Percentiles rank a stretch among this genome's conserved stretches.
These are phyloP conservation scores for Echeneis naucrates DNA, from an alignment of 2,797 vertebrate species.

Conservation along the genomic window DNA sequence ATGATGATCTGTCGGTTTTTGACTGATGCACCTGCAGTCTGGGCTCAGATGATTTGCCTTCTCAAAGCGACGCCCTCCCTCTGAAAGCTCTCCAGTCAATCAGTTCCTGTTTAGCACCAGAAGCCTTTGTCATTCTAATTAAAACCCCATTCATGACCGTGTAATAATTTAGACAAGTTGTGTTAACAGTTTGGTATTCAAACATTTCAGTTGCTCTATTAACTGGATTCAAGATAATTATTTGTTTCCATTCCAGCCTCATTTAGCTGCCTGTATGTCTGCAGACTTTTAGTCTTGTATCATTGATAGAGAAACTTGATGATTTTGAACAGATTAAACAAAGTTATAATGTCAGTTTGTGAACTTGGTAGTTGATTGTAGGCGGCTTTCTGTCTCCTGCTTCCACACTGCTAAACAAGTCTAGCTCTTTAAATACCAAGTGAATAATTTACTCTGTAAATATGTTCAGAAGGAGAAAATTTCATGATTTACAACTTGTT, in stretches of 20 bases:
- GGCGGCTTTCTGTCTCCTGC: no score
- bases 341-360: no score
- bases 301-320: no score
- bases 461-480: not conserved
- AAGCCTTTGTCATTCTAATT: conserved; percentile 30
- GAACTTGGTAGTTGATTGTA: no score
- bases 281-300: no score
- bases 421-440: not conserved
- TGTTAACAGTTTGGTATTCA: not conserved
- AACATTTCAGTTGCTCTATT: no score
- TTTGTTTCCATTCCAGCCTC: no score
- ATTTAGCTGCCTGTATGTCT: no score
- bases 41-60: conserved; percentile 17
- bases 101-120: conserved; percentile 6
- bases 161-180: not conserved
- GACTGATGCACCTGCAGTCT: conserved; percentile 33
- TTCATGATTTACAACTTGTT: not conserved
- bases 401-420: not conserved
- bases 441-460: not conserved
- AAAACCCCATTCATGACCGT: not conserved
- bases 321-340: no score
- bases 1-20: conserved; percentile 32
- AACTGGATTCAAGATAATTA: no score
- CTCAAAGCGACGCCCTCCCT: not conserved
- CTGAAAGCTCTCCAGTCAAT: not conserved